phyloP scores from a whole-genome alignment of 2,888 invertebrate species.

The Aporophyla lueneburgensis region DNA sequence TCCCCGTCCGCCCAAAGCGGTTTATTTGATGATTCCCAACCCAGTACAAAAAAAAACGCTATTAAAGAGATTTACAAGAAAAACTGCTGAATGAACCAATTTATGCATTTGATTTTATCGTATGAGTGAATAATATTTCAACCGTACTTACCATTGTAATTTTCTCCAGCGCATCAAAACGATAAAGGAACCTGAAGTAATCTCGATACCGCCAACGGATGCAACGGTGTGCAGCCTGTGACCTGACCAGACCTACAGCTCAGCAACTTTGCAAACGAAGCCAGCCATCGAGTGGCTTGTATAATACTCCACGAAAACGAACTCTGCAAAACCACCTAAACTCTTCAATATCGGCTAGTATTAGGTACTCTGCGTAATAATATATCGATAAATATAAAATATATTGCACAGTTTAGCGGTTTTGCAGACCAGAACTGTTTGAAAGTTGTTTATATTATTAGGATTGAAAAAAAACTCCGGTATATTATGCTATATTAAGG shows the following conservation, averaged over 20 bases:
- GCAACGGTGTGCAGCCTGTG: conserved; percentile 85
- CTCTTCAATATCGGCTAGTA: conserved; percentile 24
- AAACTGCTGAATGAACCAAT: neutral
- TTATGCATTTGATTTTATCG: neutral
- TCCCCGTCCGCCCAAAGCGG: no score
- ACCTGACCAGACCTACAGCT: conserved; percentile 74
- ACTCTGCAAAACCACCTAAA: conserved; percentile 22
- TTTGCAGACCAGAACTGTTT: conserved; percentile 17
- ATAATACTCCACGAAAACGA: conserved; percentile 56
- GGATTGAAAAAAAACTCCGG: conserved; percentile 54
- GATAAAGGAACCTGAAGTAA: conserved; percentile 82
- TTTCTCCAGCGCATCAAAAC: conserved; percentile 82
- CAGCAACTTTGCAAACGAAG: conserved; percentile 71
- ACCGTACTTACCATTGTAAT: neutral
- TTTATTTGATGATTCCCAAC: no score
- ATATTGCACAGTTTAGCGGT: conserved; percentile 12
- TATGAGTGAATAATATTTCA: neutral
- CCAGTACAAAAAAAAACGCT: no score
- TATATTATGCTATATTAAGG: conserved; percentile 25
- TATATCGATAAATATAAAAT: neutral
- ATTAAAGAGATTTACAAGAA: no score
- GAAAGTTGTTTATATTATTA: conserved; percentile 25
- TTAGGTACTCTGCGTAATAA: neutral
- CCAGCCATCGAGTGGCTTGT: conserved; percentile 87
- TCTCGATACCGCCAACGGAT: conserved; percentile 82